Percentiles rank a stretch among this genome's conserved stretches.
Conservation (phyloP, 2,797 vertebrate genomes). For the Benthosema pterotum region DNA sequence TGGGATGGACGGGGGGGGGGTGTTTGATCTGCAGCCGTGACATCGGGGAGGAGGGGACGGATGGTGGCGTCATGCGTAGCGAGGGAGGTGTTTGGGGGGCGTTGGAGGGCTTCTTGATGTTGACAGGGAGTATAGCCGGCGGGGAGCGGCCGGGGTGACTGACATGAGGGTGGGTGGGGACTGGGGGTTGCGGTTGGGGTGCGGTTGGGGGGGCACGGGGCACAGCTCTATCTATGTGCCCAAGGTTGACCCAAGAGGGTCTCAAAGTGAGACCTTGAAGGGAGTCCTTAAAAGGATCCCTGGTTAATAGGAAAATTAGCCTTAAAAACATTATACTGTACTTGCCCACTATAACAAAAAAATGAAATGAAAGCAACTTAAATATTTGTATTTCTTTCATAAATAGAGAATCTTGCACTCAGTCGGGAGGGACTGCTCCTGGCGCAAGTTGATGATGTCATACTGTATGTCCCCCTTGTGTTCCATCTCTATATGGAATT, state of each 20-base stretch:
- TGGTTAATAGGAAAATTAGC: too few species aligned
- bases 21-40: constrained; percentile 91
- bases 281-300: too few species aligned
- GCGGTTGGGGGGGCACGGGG: constrained; percentile 67
- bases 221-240: constrained; percentile 31
- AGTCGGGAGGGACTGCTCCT: too few species aligned
- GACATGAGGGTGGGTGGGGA: constrained; percentile 84
- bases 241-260: constrained; percentile 5
- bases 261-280: neutral
- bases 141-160: constrained; percentile 83
- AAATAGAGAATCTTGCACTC: too few species aligned
- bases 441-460: too few species aligned
- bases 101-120: constrained; percentile 85
- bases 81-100: constrained; percentile 14
- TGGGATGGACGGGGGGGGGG: constrained; percentile 36
- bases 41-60: constrained; percentile 44
- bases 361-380: too few species aligned
- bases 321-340: too few species aligned
- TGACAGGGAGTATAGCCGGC: constrained; percentile 89
- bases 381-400: too few species aligned
- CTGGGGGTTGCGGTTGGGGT: constrained; percentile 38
- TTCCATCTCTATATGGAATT: too few species aligned
- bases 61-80: constrained; percentile 40
- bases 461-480: too few species aligned
- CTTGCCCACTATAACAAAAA: too few species aligned